Conservation (phyloP, 2,888 invertebrate genomes). For the Cheilosia impressa region DNA sequence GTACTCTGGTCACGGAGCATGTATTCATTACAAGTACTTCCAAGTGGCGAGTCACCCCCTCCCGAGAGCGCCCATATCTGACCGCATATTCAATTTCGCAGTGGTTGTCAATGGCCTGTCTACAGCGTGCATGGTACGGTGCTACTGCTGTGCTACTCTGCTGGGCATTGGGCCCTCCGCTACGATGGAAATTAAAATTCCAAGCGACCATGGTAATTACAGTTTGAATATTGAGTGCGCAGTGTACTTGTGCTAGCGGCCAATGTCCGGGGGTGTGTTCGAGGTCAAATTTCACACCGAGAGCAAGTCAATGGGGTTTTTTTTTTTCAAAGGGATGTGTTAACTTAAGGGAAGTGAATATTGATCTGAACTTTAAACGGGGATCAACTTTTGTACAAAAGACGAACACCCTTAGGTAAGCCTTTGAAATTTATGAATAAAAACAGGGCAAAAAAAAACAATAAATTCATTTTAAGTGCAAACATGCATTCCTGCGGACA, state of each 20-base stretch:
- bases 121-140: slow-evolving; percentile 21
- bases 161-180: background rate
- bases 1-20: slow-evolving; percentile 64
- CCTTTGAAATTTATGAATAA: too few relatives aligned
- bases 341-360: background rate
- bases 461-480: too few relatives aligned
- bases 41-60: slow-evolving; percentile 35
- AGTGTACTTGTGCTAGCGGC: background rate
- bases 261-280: slow-evolving; percentile 25
- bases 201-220: slow-evolving; percentile 50
- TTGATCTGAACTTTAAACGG: background rate
- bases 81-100: slow-evolving; percentile 50
- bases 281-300: slow-evolving; percentile 31
- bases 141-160: slow-evolving; percentile 10
- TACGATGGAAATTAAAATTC: slow-evolving; percentile 53
- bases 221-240: slow-evolving; percentile 18
- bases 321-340: background rate
- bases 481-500: background rate
- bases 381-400: too few relatives aligned
- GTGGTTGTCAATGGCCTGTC: slow-evolving; percentile 57
- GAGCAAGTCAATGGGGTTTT: slow-evolving; percentile 15
- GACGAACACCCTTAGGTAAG: too few relatives aligned
- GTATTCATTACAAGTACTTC: slow-evolving; percentile 65
- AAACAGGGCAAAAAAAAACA: too few relatives aligned
- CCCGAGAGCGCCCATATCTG: slow-evolving; percentile 29